Conservation (phyloP, 2,797 vertebrate genomes). For the Danio albolineatus region DNA sequence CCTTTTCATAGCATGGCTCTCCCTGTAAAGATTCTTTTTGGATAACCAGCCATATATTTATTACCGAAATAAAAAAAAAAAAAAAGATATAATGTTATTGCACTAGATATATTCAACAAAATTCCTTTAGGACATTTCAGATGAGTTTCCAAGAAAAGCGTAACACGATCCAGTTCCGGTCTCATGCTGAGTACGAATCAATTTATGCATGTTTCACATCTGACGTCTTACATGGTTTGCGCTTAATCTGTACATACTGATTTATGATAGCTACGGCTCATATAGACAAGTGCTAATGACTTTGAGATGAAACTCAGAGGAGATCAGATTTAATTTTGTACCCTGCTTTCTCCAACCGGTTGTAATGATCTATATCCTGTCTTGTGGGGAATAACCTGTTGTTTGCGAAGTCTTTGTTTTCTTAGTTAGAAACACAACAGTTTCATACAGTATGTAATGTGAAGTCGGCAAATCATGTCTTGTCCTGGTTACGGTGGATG, state of each 20-base stretch:
- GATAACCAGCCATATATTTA: conserved; percentile 62
- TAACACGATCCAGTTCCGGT: conserved; percentile 23
- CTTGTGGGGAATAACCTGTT: conserved; percentile 44
- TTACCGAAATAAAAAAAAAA: conserved; percentile 30
- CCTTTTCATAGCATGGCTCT: conserved; percentile 52
- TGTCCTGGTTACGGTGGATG: conserved; percentile 37
- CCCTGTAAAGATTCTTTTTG: conserved; percentile 38
- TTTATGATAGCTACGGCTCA: conserved; percentile 28
- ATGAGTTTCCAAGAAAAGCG: conserved; percentile 43
- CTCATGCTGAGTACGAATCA: conserved; percentile 15
- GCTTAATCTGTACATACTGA: conserved; percentile 49
- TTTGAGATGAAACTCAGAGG: conserved; percentile 42
- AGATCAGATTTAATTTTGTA: conserved; percentile 25
- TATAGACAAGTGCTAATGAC: conserved; percentile 40
- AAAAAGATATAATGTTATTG: conserved; percentile 40
- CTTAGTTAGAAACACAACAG: conserved; percentile 2
- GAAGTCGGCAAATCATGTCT: conserved; percentile 41
- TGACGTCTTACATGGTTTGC: conserved; percentile 27
- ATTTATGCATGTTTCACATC: conserved; percentile 49
- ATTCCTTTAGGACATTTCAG: conserved; percentile 46
- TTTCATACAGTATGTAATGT: conserved; percentile 34
- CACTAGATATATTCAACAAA: conserved; percentile 47
- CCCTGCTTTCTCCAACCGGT: conserved; percentile 38
- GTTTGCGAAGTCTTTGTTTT: conserved; percentile 36
- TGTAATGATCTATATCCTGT: conserved; percentile 52